Evolutionary conservation across 2,888 invertebrate genomes (phyloP), one percentile per base, ranked within the genome.

Genomic region (Pyrrhosoma nymphula): DNA sequence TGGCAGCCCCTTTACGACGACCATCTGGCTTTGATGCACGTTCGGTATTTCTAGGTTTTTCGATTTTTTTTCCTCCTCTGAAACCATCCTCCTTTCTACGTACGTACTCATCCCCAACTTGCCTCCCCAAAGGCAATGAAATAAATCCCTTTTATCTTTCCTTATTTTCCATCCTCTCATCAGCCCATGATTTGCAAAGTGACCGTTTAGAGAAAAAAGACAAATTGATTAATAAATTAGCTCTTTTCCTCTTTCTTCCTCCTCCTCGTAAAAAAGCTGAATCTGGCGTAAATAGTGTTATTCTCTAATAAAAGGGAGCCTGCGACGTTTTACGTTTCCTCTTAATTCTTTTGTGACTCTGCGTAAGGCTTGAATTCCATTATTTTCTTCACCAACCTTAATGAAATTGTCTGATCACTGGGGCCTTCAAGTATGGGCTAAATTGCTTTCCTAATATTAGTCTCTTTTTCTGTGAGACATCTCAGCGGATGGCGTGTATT

Each of bases 171-270:
- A 23, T 82, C 75, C 75, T 82, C 75, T 82, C 35, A 82, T 82
- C 75, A 30, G 75, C 12, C 35, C 30, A 82, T 82, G 75, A 30
- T 82, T 82, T n/a, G 75, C 93, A 69, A 93, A 93, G 93, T 39
- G 69, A 93, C 91, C 60, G 69, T 63, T 26, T 55, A 47, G 55
- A n/a, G 20, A 60, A 69, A 82, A 93, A 69, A 93, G 69, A 93
- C 69, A 47, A 69, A 93, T 93, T 93, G 93, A 93, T 69, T 93
- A 93, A 93, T 93, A 93, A 93, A 69, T 93, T 93, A 93, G 93
- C 69, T 93, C 23, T 20, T 35, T 69, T 69, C n/a, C 10, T 26
- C n/a, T 14, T 35, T 63, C 63, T 69, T 93, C n/a, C 39, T 47
- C 69, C 63, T n/a, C 39, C 47, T 47, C 47, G 8, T 47, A 8